phyloP scores from a whole-genome alignment of 2,888 invertebrate species.

The Pammene fasciana region DNA sequence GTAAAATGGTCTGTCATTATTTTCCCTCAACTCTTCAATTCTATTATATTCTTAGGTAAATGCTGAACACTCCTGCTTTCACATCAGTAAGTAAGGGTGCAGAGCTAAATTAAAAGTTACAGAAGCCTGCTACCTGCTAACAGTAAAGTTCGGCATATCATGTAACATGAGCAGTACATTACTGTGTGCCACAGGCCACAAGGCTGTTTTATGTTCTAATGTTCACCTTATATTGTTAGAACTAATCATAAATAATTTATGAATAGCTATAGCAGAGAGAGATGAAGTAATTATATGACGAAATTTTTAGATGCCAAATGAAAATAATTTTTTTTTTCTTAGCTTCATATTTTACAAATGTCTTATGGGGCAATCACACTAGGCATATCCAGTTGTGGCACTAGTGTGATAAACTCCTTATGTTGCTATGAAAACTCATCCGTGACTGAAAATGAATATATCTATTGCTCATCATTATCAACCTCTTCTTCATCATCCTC shows the following conservation, averaged over 20 bases:
- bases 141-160: too few relatives aligned
- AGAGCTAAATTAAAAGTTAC: background rate
- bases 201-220: background rate
- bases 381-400: too few relatives aligned
- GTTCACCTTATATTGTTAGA: background rate
- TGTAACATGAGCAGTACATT: background rate
- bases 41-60: background rate
- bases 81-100: background rate
- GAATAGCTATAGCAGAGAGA: background rate
- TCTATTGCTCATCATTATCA: conserved; percentile 43
- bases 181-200: background rate
- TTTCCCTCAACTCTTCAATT: background rate
- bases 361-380: background rate
- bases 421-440: background rate
- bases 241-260: background rate
- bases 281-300: background rate
- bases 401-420: too few relatives aligned
- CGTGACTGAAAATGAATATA: background rate
- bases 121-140: too few relatives aligned
- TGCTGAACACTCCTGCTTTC: too few relatives aligned
- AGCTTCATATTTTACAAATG: background rate
- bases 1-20: background rate
- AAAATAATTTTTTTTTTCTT: background rate
- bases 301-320: background rate
- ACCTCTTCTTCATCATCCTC: conserved; percentile 41